These are phyloP conservation scores for Menidia menidia DNA, from an alignment of 2,797 vertebrate species.

Conservation along the genomic window DNA sequence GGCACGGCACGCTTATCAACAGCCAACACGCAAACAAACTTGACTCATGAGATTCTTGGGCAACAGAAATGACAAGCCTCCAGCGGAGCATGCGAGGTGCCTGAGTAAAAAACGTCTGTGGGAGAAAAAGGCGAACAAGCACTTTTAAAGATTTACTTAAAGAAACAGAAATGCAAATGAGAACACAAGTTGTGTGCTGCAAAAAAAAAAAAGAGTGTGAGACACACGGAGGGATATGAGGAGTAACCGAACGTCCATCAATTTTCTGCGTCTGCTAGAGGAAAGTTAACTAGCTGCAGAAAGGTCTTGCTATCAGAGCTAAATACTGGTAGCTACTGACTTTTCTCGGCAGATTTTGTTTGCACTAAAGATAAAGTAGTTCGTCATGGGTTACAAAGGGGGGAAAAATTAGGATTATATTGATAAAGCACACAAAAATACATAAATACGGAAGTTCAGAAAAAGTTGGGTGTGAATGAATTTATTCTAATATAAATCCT, in stretches of 20 bases:
- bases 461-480: too few relatives aligned
- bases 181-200: not conserved
- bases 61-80: slow-evolving; percentile 52
- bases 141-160: slow-evolving; percentile 15
- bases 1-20: slow-evolving; percentile 67
- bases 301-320: slow-evolving; percentile 23
- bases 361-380: not conserved
- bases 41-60: slow-evolving; percentile 63
- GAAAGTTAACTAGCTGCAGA: slow-evolving; percentile 8
- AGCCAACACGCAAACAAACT: slow-evolving; percentile 54
- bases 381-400: not conserved
- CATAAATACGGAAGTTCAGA: not conserved
- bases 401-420: not conserved
- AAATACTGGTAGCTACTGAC: not conserved
- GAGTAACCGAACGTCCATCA: not conserved
- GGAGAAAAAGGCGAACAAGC: not conserved
- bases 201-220: not conserved
- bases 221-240: not conserved
- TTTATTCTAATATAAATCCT: not conserved
- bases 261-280: slow-evolving; percentile 1
- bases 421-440: too few relatives aligned
- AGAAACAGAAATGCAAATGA: not conserved
- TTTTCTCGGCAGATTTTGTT: not conserved
- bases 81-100: slow-evolving; percentile 22
- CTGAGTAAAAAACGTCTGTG: slow-evolving; percentile 25